Evolutionary conservation across 2,888 invertebrate genomes (phyloP), one percentile per base, ranked within the genome.

Genomic region (Dasypolia templi): DNA sequence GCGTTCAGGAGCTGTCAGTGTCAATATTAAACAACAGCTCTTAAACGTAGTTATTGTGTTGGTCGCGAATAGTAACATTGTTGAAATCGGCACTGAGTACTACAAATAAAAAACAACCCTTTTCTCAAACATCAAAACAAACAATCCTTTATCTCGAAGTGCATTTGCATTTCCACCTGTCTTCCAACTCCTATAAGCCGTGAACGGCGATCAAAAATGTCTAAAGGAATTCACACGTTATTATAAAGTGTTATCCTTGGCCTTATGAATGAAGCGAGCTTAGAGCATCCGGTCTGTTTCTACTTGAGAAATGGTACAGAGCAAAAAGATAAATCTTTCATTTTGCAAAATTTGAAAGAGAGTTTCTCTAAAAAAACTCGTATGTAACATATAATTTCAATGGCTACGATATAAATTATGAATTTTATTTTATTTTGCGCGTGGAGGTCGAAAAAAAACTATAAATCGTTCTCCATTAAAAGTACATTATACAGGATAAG

Each of bases 181-280:
- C 55, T 74, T 22, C 39, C 17, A 74, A 67, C 39, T 55, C 7
- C 14, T 44, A 7, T 14, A 51, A 75, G 56, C 73, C 55, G 64
- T 44, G 67, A 78, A 58, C 56, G 46, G 64, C 64, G 64, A 83
- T 81, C 79, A 83, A 75, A 81, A 83, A 81, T 83, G 83, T 81
- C 83, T 81, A 68, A 81, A 39, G 58, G 58, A 65, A 83, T 81
- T 76, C 55, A 77, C 64, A 65, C 51, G 70, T 75, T 68, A 65
- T 26, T 61, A 56, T 53, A 58, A 46, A 71, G 35, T 75, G 42
- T 83, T 75, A 83, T 68, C 81, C 74, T 49, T 42, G 26, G 70
- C n/a, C n/a, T n/a, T n/a, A n/a, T 46, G 80, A 51, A 67, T 44
- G 56, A 58, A n/a, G n/a, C 65, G 39, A 56, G 59, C 63, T 73